Base-by-base conservation (phyloP, 37 sponge, comb jelly and placozoan species). In the Hexactinellida sp. region DNA sequence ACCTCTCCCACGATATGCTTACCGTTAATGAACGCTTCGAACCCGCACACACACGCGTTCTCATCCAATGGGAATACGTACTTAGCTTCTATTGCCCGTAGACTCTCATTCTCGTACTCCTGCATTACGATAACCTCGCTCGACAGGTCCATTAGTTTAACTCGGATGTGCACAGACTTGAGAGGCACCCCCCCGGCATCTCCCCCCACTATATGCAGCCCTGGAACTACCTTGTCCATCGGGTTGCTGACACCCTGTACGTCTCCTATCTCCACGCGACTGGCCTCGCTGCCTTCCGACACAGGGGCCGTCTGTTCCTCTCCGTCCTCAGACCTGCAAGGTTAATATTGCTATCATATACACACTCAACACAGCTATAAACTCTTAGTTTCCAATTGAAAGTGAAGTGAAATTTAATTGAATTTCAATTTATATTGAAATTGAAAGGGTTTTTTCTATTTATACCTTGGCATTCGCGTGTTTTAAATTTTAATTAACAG, bases 1-100 rank as follows among this genome's bases (percentile, higher is more conserved):
- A 98, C 94, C 55, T 95, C 89, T 1, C 99, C 99, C 32, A 95
- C 91, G 36, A 98, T 93, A 89, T 98, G 99, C 89, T 98, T 98
- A 37, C 91, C 94, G 86, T 94, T 94, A 83, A 97, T 97, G 88
- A 93, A 97, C 24, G 98, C 98, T 83, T 97, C 98, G 87, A 97
- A 97, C 24, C 98, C 98, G 89, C 98, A 94, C 84, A 97, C 98
- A 91, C 83, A 37, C 54, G 95, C 96, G 89, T 93, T 95, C 87
- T 98, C 99, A 47, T 91, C 94, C 88, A 98, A 76, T 21, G 99
- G 99, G 55, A 98, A 98, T 34, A 95, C 99, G 82, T 93, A 98
- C 91, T 98, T 98, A 36, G 99, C 99, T 83, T 98, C 99, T 41
- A 95, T 93, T 10, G 96, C 91, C 23, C 82, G 84, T 1, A 39